Base-by-base conservation (phyloP, 2,797 vertebrate species). In the Falco berigora region DNA sequence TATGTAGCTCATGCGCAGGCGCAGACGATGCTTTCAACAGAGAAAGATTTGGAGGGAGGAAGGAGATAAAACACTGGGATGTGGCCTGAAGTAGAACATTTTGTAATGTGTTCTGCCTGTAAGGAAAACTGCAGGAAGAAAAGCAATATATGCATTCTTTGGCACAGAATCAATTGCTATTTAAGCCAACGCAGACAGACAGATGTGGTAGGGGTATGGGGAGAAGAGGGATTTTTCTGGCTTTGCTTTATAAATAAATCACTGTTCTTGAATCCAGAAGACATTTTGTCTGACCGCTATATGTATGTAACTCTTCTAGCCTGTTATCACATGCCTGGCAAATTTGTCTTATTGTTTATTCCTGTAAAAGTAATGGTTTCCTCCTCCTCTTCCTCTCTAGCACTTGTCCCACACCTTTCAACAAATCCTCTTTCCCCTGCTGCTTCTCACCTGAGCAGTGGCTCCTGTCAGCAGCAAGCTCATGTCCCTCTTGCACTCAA, bases 191-290 rank as follows among this genome's bases (percentile, higher is more conserved):
- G 68, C 10, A 72, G 34, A 53, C 46, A 87, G 86, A 87, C 32
- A 94, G 92, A 94, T 96, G 88, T 87, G 88, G 82, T 82, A 90
- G 67, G 80, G 91, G 53, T 79, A 96, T 76, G 76, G 59, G 59
- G 71, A 93, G 56, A 79, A 79, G n/a, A 61, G 32, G 53, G 73
- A 90, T 93, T 95, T 86, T 90, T 93, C 74, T 86, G 91, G 88
- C 84, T 95, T 95, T 58, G 44, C 88, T 93, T 94, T 79, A 95
- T 92, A 95, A 94, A 93, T 95, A 96, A 94, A 95, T 96, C 86
- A 86, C 68, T 88, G 68, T 53, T 95, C 55, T 67, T 78, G 69
- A 83, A 90, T 88, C 82, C 90, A 92, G 83, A 90, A 90, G 79
- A 81, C 46, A 42, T 92, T 82, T 87, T 82, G 62, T 94, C 40